Evolutionary conservation across 2,113 vertebrate genomes (phyloP).

Genomic region (Eurypyga helias): DNA sequence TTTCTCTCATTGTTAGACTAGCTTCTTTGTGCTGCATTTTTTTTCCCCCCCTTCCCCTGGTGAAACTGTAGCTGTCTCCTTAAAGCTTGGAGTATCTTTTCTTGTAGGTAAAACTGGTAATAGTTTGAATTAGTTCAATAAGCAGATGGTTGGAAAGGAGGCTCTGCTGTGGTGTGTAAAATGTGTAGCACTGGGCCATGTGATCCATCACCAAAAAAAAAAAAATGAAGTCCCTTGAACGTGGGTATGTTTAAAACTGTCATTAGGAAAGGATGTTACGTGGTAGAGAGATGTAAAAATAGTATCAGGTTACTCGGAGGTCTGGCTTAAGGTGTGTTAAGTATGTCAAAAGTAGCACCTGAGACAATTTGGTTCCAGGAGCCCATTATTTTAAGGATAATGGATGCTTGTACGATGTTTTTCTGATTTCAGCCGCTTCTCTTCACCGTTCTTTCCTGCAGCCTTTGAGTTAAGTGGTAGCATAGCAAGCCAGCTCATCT

Average conservation of each 20-base stretch:
- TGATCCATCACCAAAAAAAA: neutral
- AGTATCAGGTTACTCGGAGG: neutral
- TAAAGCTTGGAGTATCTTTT: slow-evolving; percentile 44
- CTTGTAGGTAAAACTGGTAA: slow-evolving; percentile 47
- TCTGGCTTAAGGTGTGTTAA: neutral
- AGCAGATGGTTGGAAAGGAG: slow-evolving; percentile 49
- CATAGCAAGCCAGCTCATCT: neutral
- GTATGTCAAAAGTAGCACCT: neutral
- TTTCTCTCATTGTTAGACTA: slow-evolving; percentile 60
- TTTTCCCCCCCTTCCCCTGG: neutral
- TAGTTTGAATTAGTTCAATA: slow-evolving; percentile 56
- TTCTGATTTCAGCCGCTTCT: neutral
- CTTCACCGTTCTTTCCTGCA: neutral
- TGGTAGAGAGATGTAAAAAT: neutral
- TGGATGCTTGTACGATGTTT: neutral
- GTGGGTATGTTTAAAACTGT: neutral
- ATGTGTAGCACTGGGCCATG: neutral
- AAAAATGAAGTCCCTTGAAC: neutral
- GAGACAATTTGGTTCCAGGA: neutral
- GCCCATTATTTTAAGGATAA: neutral
- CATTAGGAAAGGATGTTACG: neutral
- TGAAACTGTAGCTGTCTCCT: slow-evolving; percentile 48
- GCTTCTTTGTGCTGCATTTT: slow-evolving; percentile 34
- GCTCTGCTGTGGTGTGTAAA: neutral
- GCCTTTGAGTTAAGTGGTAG: neutral